A percentile compares a stretch with the other conserved stretches of the same genome.
phyloP scores from a whole-genome alignment of 2,797 vertebrate genomes.

The Hipposideros larvatus region DNA sequence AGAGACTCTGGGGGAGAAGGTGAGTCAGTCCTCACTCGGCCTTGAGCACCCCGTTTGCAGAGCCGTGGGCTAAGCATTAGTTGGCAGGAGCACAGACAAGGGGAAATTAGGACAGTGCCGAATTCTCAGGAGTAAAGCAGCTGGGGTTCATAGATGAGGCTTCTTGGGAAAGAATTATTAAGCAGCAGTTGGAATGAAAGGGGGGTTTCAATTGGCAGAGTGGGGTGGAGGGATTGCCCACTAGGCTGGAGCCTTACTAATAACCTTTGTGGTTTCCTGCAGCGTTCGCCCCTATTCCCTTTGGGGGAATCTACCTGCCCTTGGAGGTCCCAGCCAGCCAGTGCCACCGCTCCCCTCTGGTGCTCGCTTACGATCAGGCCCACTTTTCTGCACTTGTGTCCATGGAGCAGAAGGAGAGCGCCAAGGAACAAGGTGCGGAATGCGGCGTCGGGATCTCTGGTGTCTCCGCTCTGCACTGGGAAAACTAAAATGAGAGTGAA shows the following conservation, averaged over 20 bases:
- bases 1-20: constrained; percentile 98
- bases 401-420: constrained; percentile 96
- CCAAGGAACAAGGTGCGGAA: constrained; percentile 94
- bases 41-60: not conserved
- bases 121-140: not conserved
- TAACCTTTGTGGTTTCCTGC: constrained; percentile 41
- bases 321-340: constrained; percentile 95
- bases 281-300: constrained; percentile 99
- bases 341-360: constrained; percentile 96
- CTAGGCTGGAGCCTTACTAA: not conserved
- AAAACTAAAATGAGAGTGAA: not conserved
- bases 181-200: not conserved
- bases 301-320: constrained; percentile 97
- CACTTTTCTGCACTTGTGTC: constrained; percentile 99
- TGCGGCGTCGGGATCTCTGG: not conserved
- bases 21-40: constrained; percentile 74
- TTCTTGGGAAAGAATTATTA: constrained; percentile 44
- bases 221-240: not conserved
- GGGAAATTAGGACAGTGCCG: not conserved
- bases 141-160: not conserved
- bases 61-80: not conserved
- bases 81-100: not conserved
- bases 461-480: not conserved
- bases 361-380: constrained; percentile 97
- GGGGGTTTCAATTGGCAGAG: not conserved